Percentiles rank a stretch among this genome's conserved stretches.
These are phyloP conservation scores for Ruditapes philippinarum DNA, from an alignment of 1,140 invertebrate species.

Conservation along the genomic window DNA sequence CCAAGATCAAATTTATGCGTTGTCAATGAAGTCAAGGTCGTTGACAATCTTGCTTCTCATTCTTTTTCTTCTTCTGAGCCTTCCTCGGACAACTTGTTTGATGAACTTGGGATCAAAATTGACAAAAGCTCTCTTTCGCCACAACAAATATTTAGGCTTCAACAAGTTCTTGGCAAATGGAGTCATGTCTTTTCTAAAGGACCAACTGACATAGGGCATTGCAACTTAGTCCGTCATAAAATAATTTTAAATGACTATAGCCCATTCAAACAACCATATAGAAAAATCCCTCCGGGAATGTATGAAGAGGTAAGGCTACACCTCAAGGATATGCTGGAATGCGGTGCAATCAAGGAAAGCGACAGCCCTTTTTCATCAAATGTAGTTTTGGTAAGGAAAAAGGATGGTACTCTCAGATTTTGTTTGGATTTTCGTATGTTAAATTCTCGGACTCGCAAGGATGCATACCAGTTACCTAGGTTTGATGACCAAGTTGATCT, in stretches of 20 bases:
- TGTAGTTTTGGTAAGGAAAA: constrained; percentile 10
- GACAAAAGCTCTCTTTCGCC: not conserved
- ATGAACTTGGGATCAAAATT: not conserved
- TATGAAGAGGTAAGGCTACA: constrained; percentile 29
- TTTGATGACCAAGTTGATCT: not conserved
- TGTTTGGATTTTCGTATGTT: not conserved
- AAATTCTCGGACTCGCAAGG: not conserved
- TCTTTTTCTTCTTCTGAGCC: not conserved
- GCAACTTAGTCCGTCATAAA: constrained; percentile 12
- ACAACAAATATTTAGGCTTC: no score
- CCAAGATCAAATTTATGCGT: not conserved
- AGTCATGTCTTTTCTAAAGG: constrained; percentile 10
- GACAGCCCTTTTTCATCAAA: constrained; percentile 19
- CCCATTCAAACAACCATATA: constrained; percentile 30
- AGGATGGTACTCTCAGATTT: not conserved
- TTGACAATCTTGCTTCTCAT: not conserved
- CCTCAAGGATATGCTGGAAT: no score
- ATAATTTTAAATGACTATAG: constrained; percentile 50
- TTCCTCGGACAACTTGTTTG: no score
- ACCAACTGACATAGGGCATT: constrained; percentile 25
- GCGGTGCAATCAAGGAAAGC: constrained; percentile 22
- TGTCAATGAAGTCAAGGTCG: not conserved
- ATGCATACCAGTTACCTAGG: not conserved
- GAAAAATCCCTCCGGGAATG: constrained; percentile 32
- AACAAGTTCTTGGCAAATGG: constrained; percentile 6